phyloP scores from a whole-genome alignment of 2,888 invertebrate species.

The Chalcis sispes region DNA sequence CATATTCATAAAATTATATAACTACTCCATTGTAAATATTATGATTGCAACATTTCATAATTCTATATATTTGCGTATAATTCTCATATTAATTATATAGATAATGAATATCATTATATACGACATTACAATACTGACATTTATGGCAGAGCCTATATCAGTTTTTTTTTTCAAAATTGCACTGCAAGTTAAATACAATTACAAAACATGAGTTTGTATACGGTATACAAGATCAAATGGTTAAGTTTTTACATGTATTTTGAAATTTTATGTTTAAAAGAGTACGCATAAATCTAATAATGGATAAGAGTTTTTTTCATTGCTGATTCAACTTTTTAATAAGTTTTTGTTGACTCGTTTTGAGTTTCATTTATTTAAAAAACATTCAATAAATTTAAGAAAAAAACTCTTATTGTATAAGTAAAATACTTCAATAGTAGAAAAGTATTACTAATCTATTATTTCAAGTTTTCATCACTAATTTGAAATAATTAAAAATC shows the following conservation, averaged over 20 bases:
- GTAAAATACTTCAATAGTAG: background rate
- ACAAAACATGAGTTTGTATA: constrained; percentile 33
- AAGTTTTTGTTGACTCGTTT: background rate
- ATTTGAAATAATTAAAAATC: constrained; percentile 8
- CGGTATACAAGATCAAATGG: constrained; percentile 23
- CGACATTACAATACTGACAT: constrained; percentile 31
- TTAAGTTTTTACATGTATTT: constrained; percentile 21
- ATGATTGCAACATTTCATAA: constrained; percentile 37
- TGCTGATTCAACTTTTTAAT: constrained; percentile 2
- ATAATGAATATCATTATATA: constrained; percentile 21
- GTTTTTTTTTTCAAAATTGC: constrained; percentile 12
- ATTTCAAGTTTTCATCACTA: background rate
- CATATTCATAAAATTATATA: constrained; percentile 38
- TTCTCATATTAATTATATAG: constrained; percentile 26
- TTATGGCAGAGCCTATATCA: constrained; percentile 27
- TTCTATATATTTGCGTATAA: constrained; percentile 26
- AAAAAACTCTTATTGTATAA: background rate
- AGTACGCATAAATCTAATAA: background rate
- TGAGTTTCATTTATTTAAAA: background rate
- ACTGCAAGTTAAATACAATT: constrained; percentile 9
- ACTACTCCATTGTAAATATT: constrained; percentile 40
- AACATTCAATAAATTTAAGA: background rate
- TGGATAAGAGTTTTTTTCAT: constrained; percentile 21
- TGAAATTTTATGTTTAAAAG: constrained; percentile 4
- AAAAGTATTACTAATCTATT: background rate